Base-by-base conservation (phyloP, 2,888 invertebrate species). In the Cantharis lateralis region DNA sequence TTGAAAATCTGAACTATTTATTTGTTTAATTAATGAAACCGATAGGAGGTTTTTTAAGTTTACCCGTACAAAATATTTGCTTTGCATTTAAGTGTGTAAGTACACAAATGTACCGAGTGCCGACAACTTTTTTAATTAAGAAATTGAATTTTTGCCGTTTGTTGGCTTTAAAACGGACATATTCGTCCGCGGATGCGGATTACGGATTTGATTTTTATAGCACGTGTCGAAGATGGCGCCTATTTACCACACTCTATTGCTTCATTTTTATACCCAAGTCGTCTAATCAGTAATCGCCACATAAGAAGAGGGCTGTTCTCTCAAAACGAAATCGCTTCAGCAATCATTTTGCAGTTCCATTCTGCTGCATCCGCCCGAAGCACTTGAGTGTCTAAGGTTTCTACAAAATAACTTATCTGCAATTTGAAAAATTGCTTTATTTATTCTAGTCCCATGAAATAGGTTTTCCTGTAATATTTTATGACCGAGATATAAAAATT, bases 361-460 rank as follows among this genome's bases (percentile, higher is more conserved):
- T 74, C 68, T 28, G 32, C 71, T 72, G 75, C 68, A 71, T 68
- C 71, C 75, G 77, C 71, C 71, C 15, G 66, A 72, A 74, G 75
- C 77, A 68, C 71, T 75, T 71, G 70, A 74, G 71, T 71, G 71
- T 75, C 71, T 62, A 63, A 62, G 72, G 66, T 74, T 76, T 75
- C 78, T 75, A 77, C 75, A 48, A 69, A 77, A 81, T 78, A 77
- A 80, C 80, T 81, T 80, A 81, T 82, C 80, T 79, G 79, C 82
- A 81, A 81, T 82, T 81, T 82, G 81, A 82, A 81, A 82, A 82
- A 83, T 83, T 81, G 82, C 82, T 81, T 83, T 83, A 83, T 83
- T 83, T 83, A 82, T 82, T 82, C 81, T 78, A 78, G 76, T 71
- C 72, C 74, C 72, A 74, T 69, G 74, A 77, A 79, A 74, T 69